Evolutionary conservation across 1,140 invertebrate species (phyloP), one percentile per base, ranked within the genome.

Genomic region (Zaprionus capensis): DNA sequence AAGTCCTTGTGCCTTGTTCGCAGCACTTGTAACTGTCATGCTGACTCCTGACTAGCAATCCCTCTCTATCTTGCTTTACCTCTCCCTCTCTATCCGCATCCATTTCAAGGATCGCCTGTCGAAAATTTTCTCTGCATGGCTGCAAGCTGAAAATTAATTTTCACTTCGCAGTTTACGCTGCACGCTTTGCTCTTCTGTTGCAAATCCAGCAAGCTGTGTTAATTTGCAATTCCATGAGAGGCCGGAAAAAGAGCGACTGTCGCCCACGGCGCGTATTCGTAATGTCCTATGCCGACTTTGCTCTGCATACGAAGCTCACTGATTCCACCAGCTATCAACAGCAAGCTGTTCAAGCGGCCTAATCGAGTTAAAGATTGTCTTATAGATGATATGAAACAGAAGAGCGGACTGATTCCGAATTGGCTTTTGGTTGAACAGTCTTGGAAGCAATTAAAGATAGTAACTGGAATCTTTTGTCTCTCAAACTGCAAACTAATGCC

Each of bases 61-160:
- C 46, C 11, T 51, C 22, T 51, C 22, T 24, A 4, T 5, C 53
- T 9, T 6, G 4, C 15, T 24, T 26, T 5, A 36, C 26, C n/a
- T 28, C 61, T 2, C 26, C 15, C n/a, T 9, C 41, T 17, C 41
- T 46, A 3, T 6, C 7, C 41, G 7, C 41, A 46, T 24, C 4
- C 15, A 14, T 31, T 56, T 31, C 53, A 56, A 56, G 53, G 53
- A 56, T 68, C 51, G 63, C 36, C 67, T 84, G 81, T 78, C 57
- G 82, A 66, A 69, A 74, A 66, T 51, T 56, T 70, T 75, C 49
- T 34, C 53, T 82, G 80, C 80, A 64, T 71, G 70, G 44, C 65
- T 56, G 78, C 65, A 78, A 75, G 61, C 56, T 81, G 67, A 44
- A 84, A 82, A 86, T 82, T 82, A 71, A 85, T 82, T 85, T 81